Base-by-base conservation (phyloP, 2,888 invertebrate species). In the Serripes groenlandicus region DNA sequence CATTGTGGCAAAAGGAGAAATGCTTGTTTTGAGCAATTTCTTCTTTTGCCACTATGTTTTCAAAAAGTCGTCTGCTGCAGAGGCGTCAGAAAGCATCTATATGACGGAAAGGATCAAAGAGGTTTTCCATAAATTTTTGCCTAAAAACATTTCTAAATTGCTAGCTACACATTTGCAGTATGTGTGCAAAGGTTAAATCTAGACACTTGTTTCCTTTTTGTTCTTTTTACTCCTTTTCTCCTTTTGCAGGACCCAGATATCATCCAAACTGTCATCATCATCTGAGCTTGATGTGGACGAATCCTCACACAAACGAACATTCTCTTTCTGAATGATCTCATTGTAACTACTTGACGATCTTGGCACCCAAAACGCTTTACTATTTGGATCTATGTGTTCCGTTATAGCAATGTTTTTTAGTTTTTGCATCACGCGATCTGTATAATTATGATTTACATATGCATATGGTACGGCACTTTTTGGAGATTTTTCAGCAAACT, bases 121-220 rank as follows among this genome's bases (percentile, higher is more conserved):
- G n/a, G n/a, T n/a, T n/a, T n/a, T n/a, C n/a, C n/a, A n/a, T n/a
- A n/a, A n/a, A n/a, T n/a, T n/a, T n/a, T n/a, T n/a, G n/a, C n/a
- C n/a, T n/a, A n/a, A n/a, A n/a, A n/a, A n/a, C n/a, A n/a, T n/a
- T n/a, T n/a, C n/a, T n/a, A n/a, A n/a, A n/a, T n/a, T n/a, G n/a
- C n/a, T n/a, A n/a, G n/a, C n/a, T n/a, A n/a, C n/a, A n/a, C n/a
- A n/a, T n/a, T n/a, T n/a, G n/a, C n/a, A n/a, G n/a, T n/a, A n/a
- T n/a, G n/a, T n/a, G n/a, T n/a, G n/a, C n/a, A n/a, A n/a, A n/a
- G n/a, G n/a, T n/a, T n/a, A n/a, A n/a, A n/a, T n/a, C 73, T 87
- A 93, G 7, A 94, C 93, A 90, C 93, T 93, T 30, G 93, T 94
- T 89, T 94, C 93, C 75, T 93, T 93, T 76, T 94, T 94, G 66